Percentiles rank a stretch among this genome's conserved stretches.
Conservation (phyloP, 2,888 invertebrate species). For the Epistrophe eligans region DNA sequence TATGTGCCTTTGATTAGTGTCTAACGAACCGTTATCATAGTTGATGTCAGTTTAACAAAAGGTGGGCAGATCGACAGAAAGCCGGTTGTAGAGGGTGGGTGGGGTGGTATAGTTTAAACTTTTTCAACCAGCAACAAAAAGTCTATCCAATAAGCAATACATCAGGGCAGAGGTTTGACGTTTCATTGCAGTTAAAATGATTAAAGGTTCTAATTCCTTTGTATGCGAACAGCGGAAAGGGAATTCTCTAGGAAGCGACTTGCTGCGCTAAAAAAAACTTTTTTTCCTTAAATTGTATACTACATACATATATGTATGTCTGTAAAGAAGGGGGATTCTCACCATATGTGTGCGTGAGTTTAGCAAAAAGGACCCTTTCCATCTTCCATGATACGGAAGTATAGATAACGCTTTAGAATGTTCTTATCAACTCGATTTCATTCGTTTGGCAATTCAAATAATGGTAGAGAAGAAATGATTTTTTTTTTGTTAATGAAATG, state of each 20-base stretch:
- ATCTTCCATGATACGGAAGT: conserved; percentile 42
- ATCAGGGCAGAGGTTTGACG: conserved; percentile 25
- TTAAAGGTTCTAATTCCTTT: conserved; percentile 66
- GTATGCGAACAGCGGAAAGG: conserved; percentile 11
- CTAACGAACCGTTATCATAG: conserved; percentile 74
- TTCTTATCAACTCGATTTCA: conserved; percentile 57
- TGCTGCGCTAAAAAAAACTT: background rate
- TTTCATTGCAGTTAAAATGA: conserved; percentile 63
- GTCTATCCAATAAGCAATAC: conserved; percentile 12
- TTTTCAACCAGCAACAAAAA: conserved; percentile 23
- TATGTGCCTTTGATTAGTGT: conserved; percentile 72
- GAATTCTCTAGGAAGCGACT: conserved; percentile 9
- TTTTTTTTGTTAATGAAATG: conserved; percentile 24
- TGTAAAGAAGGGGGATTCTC: conserved; percentile 16
- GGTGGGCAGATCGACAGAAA: conserved; percentile 29
- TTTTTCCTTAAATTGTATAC: conserved; percentile 28
- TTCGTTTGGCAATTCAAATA: conserved; percentile 68
- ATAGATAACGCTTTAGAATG: conserved; percentile 56
- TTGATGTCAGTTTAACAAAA: conserved; percentile 67
- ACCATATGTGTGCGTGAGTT: conserved; percentile 32
- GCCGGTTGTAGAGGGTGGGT: conserved; percentile 23
- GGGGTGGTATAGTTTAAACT: conserved; percentile 66
- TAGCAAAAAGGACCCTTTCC: conserved; percentile 3
- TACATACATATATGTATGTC: too few species aligned
- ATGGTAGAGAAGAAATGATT: conserved; percentile 40